Evolutionary conservation across 2,888 invertebrate genomes (phyloP).

Genomic region (Tetanocera ferruginea): DNA sequence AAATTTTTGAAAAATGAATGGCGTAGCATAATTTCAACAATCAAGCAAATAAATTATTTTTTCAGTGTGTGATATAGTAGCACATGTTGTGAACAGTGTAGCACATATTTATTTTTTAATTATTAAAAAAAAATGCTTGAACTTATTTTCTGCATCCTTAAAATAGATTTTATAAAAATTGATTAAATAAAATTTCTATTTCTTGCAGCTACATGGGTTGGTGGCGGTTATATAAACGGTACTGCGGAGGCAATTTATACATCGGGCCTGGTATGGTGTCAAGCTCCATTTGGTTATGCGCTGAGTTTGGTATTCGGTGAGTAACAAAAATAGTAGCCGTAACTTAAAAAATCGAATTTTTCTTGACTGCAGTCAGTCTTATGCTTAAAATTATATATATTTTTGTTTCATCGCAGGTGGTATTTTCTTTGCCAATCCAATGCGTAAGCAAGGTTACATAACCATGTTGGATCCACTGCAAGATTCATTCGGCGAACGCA

Average conservation of each 20-base stretch:
- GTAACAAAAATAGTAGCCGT: constrained; percentile 55
- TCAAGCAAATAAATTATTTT: too few species aligned
- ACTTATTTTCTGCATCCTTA: too few species aligned
- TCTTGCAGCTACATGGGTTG: constrained; percentile 95
- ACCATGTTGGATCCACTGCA: constrained; percentile 99
- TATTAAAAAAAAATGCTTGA: too few species aligned
- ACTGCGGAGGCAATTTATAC: constrained; percentile 98
- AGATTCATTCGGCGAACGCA: constrained; percentile 95
- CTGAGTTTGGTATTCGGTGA: constrained; percentile 94
- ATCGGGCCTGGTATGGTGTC: constrained; percentile 94
- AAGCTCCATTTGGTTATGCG: constrained; percentile 99
- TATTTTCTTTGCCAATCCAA: constrained; percentile 97
- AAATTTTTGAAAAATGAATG: not conserved
- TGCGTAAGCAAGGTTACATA: constrained; percentile 97
- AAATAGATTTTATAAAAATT: not conserved
- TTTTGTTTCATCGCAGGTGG: constrained; percentile 77
- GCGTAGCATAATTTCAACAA: too few species aligned
- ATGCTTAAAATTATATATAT: not conserved
- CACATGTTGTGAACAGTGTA: too few species aligned
- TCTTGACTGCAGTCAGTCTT: not conserved
- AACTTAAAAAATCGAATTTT: not conserved
- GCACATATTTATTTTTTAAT: too few species aligned
- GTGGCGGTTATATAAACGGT: constrained; percentile 99
- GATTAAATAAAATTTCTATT: not conserved
- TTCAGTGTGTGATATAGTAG: too few species aligned